Evolutionary conservation across 1,140 invertebrate genomes (phyloP).

Genomic region (Tyrophagus putrescentiae): DNA sequence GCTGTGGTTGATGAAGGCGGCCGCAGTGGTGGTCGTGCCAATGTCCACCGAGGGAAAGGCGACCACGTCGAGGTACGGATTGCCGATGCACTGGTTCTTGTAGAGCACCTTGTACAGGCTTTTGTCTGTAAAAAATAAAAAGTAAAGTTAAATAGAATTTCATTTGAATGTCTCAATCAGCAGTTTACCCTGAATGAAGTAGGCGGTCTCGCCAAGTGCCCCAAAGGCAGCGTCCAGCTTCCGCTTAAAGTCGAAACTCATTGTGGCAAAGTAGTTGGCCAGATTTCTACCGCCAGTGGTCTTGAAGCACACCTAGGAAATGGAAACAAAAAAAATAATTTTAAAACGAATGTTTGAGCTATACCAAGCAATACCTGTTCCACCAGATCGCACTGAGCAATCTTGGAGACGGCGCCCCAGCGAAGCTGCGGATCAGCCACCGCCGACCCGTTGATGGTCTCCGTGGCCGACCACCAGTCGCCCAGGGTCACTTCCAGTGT

Average conservation of each 20-base stretch:
- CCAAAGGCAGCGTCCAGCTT: conserved; percentile 15
- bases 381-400: conserved; percentile 2
- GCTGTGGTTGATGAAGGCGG: background rate
- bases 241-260: conserved; percentile 14
- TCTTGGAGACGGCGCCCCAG: conserved; percentile 10
- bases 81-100: conserved; percentile 7
- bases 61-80: conserved; percentile 16
- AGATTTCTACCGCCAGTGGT: no score
- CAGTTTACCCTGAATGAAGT: conserved; percentile 16
- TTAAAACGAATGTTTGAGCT: no score
- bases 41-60: background rate
- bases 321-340: no score
- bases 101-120: conserved; percentile 13
- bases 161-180: background rate
- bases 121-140: background rate
- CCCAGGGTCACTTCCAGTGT: conserved; percentile 1
- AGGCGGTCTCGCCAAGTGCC: conserved; percentile 5
- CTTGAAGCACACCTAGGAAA: no score
- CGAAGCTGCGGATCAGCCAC: no score
- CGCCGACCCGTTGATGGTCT: no score
- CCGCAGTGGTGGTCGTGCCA: conserved; percentile 6
- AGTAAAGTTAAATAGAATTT: background rate
- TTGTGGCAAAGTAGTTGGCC: conserved; percentile 14
- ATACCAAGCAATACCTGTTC: no score
- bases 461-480: conserved; percentile 14